Conservation (phyloP, 2,113 vertebrate species). For the Epinephelus moara region DNA sequence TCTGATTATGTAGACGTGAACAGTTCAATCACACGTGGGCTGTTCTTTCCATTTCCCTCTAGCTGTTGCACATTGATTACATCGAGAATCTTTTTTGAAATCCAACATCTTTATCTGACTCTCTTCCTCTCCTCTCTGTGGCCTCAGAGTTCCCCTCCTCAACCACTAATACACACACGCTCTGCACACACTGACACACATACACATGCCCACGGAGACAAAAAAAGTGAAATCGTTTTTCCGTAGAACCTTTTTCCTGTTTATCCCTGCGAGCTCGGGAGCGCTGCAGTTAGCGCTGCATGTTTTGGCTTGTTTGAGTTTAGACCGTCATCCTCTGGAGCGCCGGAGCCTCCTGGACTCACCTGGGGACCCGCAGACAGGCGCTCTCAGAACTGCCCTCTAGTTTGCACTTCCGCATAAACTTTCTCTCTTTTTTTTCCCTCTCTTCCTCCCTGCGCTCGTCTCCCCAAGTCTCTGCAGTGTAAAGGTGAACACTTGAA, state of each 20-base stretch:
- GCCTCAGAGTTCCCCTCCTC: conserved; percentile 61
- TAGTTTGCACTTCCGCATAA: conserved; percentile 62
- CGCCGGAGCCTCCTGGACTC: conserved; percentile 45
- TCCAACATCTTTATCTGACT: conserved; percentile 77
- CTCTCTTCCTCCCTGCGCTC: conserved; percentile 38
- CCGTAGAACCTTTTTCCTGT: conserved; percentile 20
- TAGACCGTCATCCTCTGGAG: conserved; percentile 40
- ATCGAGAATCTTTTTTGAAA: conserved; percentile 75
- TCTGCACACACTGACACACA: conserved; percentile 22
- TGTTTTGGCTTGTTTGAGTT: conserved; percentile 57
- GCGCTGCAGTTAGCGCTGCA: conserved; percentile 11
- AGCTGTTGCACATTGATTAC: conserved; percentile 79
- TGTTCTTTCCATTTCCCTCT: conserved; percentile 80
- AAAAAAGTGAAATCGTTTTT: conserved; percentile 43
- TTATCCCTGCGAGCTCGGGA: conserved; percentile 26
- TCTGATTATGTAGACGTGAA: conserved; percentile 77
- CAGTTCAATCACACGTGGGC: conserved; percentile 78
- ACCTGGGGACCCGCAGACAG: conserved; percentile 50
- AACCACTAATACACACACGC: conserved; percentile 38
- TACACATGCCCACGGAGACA: conserved; percentile 27
- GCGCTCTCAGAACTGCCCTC: conserved; percentile 51
- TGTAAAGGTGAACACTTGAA: conserved; percentile 86
- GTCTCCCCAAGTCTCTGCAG: conserved; percentile 81
- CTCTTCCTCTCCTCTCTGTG: conserved; percentile 59
- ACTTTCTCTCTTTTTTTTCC: conserved; percentile 54